Percentiles rank a stretch among this genome's conserved stretches.
These are phyloP conservation scores for Drosophila conformis DNA, from an alignment of 2,888 invertebrate species.

Conservation along the genomic window DNA sequence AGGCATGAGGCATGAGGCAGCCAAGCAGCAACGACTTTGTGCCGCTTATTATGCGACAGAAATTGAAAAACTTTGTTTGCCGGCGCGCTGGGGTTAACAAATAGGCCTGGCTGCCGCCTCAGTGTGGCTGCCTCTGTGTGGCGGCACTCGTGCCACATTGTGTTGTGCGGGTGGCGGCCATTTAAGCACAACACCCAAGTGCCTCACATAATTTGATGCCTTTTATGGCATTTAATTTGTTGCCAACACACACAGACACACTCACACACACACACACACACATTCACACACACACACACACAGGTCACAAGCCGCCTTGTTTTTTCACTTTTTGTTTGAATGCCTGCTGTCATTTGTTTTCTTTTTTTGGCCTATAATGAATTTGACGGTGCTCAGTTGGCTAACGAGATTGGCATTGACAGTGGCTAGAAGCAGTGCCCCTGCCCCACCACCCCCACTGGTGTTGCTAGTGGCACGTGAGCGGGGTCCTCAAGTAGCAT, in stretches of 20 bases:
- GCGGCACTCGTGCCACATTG: slow-evolving; percentile 6
- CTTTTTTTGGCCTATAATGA: slow-evolving; percentile 50
- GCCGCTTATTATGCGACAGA: slow-evolving; percentile 81
- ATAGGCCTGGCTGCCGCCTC: slow-evolving; percentile 54
- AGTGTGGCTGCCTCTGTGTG: slow-evolving; percentile 22
- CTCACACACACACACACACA: not conserved
- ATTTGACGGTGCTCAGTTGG: slow-evolving; percentile 45
- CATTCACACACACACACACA: not conserved
- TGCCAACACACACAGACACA: slow-evolving; percentile 31
- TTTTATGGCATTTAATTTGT: slow-evolving; percentile 80
- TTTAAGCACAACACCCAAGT: slow-evolving; percentile 70
- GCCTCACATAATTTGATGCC: slow-evolving; percentile 81
- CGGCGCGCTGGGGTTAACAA: slow-evolving; percentile 79
- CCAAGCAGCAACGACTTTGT: slow-evolving; percentile 51
- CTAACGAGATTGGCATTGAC: slow-evolving; percentile 62
- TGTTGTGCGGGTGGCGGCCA: slow-evolving; percentile 32
- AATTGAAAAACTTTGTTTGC: slow-evolving; percentile 82
- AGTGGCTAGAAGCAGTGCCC: not conserved
- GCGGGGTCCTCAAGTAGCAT: slow-evolving; percentile 20
- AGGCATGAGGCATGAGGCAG: not conserved
- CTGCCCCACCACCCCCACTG: not conserved
- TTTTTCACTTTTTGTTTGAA: slow-evolving; percentile 30
- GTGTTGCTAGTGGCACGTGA: slow-evolving; percentile 44
- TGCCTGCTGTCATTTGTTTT: slow-evolving; percentile 37
- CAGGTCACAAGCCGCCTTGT: slow-evolving; percentile 50